Conservation (phyloP, 1,140 invertebrate species). For the Sitophilus oryzae region DNA sequence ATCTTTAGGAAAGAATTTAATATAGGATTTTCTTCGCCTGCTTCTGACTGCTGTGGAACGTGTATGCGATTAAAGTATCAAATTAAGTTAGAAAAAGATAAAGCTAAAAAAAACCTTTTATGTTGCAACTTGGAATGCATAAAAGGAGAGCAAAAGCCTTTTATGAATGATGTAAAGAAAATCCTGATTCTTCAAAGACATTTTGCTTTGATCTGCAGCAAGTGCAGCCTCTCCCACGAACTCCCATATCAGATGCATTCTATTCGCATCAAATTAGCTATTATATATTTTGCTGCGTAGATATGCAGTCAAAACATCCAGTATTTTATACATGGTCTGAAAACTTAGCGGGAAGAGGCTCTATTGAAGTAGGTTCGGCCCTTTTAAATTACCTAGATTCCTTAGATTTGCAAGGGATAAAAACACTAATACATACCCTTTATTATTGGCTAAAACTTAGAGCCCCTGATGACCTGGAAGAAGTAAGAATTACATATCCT, state of each 20-base stretch:
- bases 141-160: neutral
- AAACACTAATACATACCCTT: slow-evolving; percentile 2
- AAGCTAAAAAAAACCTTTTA: neutral
- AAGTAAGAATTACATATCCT: slow-evolving; percentile 30
- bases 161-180: slow-evolving; percentile 3
- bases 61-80: neutral
- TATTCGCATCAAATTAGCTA: too few species aligned
- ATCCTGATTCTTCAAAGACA: slow-evolving; percentile 6
- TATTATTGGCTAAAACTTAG: slow-evolving; percentile 21
- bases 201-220: slow-evolving; percentile 6
- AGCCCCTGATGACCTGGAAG: slow-evolving; percentile 9
- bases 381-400: slow-evolving; percentile 6
- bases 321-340: slow-evolving; percentile 11
- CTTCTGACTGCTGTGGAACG: neutral
- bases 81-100: neutral
- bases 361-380: slow-evolving; percentile 11
- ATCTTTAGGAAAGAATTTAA: slow-evolving; percentile 4
- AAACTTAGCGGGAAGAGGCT: slow-evolving; percentile 4
- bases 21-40: slow-evolving; percentile 2
- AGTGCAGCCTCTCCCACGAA: too few species aligned
- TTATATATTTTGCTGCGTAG: too few species aligned
- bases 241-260: slow-evolving; percentile 5
- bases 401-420: slow-evolving; percentile 9
- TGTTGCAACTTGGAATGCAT: neutral
- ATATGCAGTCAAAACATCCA: too few species aligned